Evolutionary conservation across 2,797 vertebrate genomes (phyloP), one percentile per base, ranked within the genome.

Genomic region (Sebastolobus altivelis): DNA sequence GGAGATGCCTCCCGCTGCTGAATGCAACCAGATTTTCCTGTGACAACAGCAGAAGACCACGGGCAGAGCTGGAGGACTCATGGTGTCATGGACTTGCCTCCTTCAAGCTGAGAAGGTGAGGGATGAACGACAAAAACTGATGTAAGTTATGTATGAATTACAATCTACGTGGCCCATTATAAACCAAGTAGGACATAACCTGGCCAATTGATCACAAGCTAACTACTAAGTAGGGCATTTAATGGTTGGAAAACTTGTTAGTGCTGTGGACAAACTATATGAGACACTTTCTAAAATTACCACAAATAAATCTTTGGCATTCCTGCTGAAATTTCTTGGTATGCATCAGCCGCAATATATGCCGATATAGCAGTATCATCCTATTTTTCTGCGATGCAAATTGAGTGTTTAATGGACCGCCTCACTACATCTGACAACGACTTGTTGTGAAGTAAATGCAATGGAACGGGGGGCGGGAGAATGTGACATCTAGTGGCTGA

Each of bases 11-110:
- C 79, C 87, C 79, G 80, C 88, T 92, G 90, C 61, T 54, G 89
- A 97, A 85, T 95, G 95, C 91, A 97, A 94, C 96, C 96, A 97
- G 94, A 96, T 95, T 95, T 97, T 97, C 87, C 95, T 95, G 94
- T 96, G 96, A 95, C 96, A 97, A 95, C 95, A 96, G 91, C 93
- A 92, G 83, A 91, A 91, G 82, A 93, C 83, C 67, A 79, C 66
- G 33, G 84, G 90, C 75, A 77, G 83, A 69, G 85, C 82, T 79
- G 90, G 81, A 79, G 91, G 89, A 89, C 73, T 92, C 95, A 95
- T 95, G 82, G 80, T 93, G 85, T 91, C 92, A 86, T 74, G 82
- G 90, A 86, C 82, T 78, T 65, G 69, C 81, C 89, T 84, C 85
- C 92, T 71, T 61, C 61, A 16, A 84, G 74, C 89, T 94, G 83